These are phyloP conservation scores for Drosophila takahashii DNA, from an alignment of 1,140 invertebrate genomes.

Conservation along the genomic window DNA sequence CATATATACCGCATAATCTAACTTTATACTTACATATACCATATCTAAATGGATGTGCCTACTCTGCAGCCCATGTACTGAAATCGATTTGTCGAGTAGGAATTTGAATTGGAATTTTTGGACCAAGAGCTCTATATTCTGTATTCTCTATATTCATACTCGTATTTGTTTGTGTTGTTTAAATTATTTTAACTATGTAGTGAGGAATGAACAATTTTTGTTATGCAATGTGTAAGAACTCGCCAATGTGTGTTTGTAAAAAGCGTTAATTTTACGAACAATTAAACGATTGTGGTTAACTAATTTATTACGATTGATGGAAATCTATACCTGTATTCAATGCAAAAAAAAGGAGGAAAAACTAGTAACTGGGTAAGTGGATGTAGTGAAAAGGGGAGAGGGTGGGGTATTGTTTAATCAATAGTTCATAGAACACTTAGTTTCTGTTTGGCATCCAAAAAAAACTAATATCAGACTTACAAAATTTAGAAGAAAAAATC, in stretches of 20 bases:
- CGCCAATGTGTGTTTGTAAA: conserved; percentile 49
- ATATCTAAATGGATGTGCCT: conserved; percentile 19
- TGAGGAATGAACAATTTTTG: conserved; percentile 72
- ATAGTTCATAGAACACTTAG: conserved; percentile 53
- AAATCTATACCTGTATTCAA: background rate
- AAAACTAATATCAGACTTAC: background rate
- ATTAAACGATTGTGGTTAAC: conserved; percentile 67
- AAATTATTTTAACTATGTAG: conserved; percentile 68
- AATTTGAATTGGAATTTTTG: background rate
- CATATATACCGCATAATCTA: conserved; percentile 18
- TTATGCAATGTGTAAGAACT: conserved; percentile 77
- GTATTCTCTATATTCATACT: conserved; percentile 27
- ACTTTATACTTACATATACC: conserved; percentile 14
- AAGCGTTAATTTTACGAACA: conserved; percentile 34
- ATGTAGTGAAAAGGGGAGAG: background rate
- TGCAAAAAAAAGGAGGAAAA: background rate
- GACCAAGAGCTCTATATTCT: background rate
- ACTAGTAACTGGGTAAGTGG: background rate
- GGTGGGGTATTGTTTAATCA: conserved; percentile 59
- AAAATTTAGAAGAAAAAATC: conserved; percentile 6
- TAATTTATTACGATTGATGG: conserved; percentile 53
- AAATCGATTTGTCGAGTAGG: conserved; percentile 30
- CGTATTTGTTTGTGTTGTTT: conserved; percentile 53
- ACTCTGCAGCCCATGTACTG: conserved; percentile 9
- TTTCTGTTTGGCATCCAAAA: background rate